These are phyloP conservation scores for Percopsis omiscomaycus DNA, from an alignment of 2,797 vertebrate species.

Conservation along the genomic window DNA sequence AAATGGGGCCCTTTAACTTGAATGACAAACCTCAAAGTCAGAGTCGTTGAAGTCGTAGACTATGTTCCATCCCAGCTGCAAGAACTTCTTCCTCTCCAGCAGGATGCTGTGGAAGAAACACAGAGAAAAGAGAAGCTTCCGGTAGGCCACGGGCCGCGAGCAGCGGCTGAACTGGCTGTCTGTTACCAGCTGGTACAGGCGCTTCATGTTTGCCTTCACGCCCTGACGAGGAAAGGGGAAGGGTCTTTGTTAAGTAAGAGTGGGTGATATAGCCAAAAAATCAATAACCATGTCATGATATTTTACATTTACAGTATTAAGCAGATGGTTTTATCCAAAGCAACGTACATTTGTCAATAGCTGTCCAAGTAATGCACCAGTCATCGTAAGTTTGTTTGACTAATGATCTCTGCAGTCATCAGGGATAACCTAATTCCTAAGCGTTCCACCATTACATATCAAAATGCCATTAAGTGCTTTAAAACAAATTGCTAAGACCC, in stretches of 20 bases:
- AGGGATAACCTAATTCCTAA: too few species aligned
- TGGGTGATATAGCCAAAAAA: neutral
- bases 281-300: neutral
- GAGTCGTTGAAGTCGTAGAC: conserved; percentile 88
- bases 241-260: conserved; percentile 3
- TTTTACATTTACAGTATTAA: neutral
- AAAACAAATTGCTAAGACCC: too few species aligned
- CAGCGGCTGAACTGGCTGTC: conserved; percentile 82
- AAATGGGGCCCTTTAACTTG: too few species aligned
- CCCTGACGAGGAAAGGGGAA: conserved; percentile 71
- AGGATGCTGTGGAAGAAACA: conserved; percentile 91
- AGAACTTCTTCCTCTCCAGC: conserved; percentile 87
- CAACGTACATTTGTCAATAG: too few species aligned
- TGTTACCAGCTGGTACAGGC: conserved; percentile 84
- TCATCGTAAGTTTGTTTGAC: too few species aligned
- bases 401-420: too few species aligned
- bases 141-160: conserved; percentile 76
- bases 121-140: conserved; percentile 86
- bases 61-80: conserved; percentile 90
- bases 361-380: too few species aligned
- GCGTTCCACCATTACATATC: neutral
- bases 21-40: conserved; percentile 83
- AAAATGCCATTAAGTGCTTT: too few species aligned
- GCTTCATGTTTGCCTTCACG: conserved; percentile 89
- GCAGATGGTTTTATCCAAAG: too few species aligned